Base-by-base conservation (phyloP, 1,140 invertebrate genomes). In the Drosophila murphyi region DNA sequence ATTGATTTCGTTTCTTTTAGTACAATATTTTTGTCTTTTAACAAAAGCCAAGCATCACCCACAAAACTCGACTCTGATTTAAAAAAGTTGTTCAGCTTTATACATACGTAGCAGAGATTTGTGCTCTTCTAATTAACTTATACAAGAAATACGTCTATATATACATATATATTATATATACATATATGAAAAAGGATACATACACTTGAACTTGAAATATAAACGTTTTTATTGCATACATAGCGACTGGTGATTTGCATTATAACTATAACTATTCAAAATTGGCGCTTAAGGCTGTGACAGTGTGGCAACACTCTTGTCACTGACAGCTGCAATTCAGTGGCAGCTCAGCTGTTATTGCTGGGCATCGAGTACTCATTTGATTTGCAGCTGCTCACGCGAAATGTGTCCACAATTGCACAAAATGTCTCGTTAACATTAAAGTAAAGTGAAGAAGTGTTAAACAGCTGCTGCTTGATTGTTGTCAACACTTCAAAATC, bases 181-280 rank as follows among this genome's bases (percentile, higher is more conserved):
- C 35, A 47, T 28, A 63, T 63, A 80, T 43, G 10, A 52, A 63
- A 79, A 79, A 45, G 45, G 62, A 72, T 83, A 81, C 70, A 74
- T 81, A 73, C 59, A 86, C 81, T 82, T 86, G 51, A 83, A 81
- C 50, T 72, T 78, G 80, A 87, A 87, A 87, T 87, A 87, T 88
- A 87, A 82, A 87, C 68, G 82, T 87, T 87, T 87, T 87, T 87
- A 87, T 88, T 88, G 81, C 87, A 45, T 71, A 75, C 61, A 20
- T 5, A 29, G 7, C 2, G 7, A 10, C 28, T 37, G 20, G 45
- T 34, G 7, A 6, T 60, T 59, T n/a, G 20, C 6, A 45, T 47
- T 34, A 20, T 4, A 50, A 3, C 3, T 20, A 48, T 41, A 37
- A 28, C 4, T 55, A 52, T 64, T 7, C 3, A 74, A 61, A 59